Base-by-base conservation (phyloP, 92 coral and sea anemone genomes). In the Phymanthus crucifer region DNA sequence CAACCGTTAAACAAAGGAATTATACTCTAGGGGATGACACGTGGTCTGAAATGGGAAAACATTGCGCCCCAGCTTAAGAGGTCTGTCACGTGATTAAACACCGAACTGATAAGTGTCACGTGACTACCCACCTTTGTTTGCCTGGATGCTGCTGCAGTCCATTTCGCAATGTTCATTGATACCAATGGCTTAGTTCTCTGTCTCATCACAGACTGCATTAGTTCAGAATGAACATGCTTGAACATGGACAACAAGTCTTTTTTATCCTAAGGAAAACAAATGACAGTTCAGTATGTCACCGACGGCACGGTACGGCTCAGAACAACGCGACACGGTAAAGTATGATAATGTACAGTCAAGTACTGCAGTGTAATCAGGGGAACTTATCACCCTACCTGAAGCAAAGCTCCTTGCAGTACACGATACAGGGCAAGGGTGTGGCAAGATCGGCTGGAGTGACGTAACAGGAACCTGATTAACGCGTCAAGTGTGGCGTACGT, bases 161-260 rank as follows among this genome's bases (percentile, higher is more conserved):
- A 79, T 65, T 67, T 52, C 19, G 75, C 83, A 6, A 69, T 36
- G 32, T 79, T 45, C 47, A 46, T 35, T 17, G 75, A 67, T 66
- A 31, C 37, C 66, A 27, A 65, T 29, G 52, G 47, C n/a, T 69
- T 40, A 16, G 50, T 37, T 52, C 36, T 31, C 5, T 68, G 66
- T 26, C 37, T 67, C 66, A 79, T n/a, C 29, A 70, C 9, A 24
- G 75, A 40, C 64, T 68, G 32, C 64, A 37, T 69, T 32, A 79
- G 56, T 12, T 79, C 83, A 7, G 83, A 43, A 2, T 79, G 75
- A 16, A 79, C 40, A 21, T 33, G 69, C 76, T 79, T 79, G 21
- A 79, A 45, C 12, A 52, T 24, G 38, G 75, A 5, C 21, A 19
- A 46, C 5, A 70, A 11, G 5, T 24, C 45, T 48, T 1, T 37